phyloP scores from a whole-genome alignment of 2,797 vertebrate species.

The Platalea minor region DNA sequence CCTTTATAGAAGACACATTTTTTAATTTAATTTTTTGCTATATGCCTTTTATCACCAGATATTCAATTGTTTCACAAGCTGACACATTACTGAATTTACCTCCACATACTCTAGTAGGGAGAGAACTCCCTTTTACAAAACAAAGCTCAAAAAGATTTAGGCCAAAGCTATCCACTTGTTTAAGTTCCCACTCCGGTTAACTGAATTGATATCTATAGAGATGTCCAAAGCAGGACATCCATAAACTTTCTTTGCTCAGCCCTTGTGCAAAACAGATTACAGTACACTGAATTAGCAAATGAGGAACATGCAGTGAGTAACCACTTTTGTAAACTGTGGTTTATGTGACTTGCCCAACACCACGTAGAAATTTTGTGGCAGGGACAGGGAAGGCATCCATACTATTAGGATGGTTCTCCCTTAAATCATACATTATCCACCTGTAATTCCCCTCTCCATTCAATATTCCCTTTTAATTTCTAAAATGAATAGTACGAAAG shows the following conservation, averaged over 20 bases:
- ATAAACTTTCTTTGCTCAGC: neutral
- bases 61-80: neutral
- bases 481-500: conserved; percentile 19
- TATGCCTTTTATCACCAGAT: neutral
- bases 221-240: neutral
- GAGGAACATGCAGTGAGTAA: neutral
- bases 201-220: neutral
- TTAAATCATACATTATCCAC: conserved; percentile 27
- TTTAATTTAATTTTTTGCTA: neutral
- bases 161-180: neutral
- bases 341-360: neutral
- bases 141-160: neutral
- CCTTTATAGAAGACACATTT: neutral
- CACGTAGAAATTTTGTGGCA: neutral
- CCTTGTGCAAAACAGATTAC: neutral
- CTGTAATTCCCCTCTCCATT: neutral
- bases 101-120: neutral
- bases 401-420: neutral
- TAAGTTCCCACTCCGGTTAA: neutral
- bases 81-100: neutral
- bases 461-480: conserved; percentile 36
- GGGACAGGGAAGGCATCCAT: neutral
- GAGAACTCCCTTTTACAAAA: neutral
- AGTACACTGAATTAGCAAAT: neutral
- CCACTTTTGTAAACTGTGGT: neutral